Conservation (phyloP, 2,797 vertebrate genomes). For the Thamnophis elegans region DNA sequence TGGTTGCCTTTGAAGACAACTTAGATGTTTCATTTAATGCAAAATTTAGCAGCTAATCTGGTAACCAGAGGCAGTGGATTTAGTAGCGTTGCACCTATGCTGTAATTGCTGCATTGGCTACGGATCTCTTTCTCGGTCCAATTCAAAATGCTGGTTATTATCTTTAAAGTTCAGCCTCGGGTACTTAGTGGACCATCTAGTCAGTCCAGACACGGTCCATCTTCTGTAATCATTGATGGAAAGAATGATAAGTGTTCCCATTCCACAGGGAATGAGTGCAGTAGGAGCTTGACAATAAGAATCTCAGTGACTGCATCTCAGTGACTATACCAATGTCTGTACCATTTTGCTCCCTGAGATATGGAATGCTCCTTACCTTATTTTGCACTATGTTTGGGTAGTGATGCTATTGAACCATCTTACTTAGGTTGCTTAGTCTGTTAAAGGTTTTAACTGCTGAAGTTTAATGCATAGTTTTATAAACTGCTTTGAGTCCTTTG, state of each 20-base stretch:
- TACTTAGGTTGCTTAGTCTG: not conserved
- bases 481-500: not conserved
- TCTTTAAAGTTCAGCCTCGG: not conserved
- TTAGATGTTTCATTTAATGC: not conserved
- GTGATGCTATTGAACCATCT: not conserved
- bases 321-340: not conserved
- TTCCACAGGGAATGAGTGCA: not conserved
- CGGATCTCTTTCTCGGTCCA: not conserved
- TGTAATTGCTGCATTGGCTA: not conserved
- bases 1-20: not conserved
- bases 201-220: not conserved
- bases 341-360: not conserved
- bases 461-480: not conserved
- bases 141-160: not conserved
- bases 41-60: not conserved
- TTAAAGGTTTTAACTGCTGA: not conserved
- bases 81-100: not conserved
- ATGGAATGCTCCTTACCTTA: not conserved
- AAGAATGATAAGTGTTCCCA: not conserved
- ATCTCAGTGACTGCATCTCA: not conserved
- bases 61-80: not conserved
- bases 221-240: not conserved
- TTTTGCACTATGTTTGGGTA: not conserved
- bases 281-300: not conserved
- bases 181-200: not conserved